Evolutionary conservation across 2,113 vertebrate species (phyloP).

Genomic region (Azemiops feae): DNA sequence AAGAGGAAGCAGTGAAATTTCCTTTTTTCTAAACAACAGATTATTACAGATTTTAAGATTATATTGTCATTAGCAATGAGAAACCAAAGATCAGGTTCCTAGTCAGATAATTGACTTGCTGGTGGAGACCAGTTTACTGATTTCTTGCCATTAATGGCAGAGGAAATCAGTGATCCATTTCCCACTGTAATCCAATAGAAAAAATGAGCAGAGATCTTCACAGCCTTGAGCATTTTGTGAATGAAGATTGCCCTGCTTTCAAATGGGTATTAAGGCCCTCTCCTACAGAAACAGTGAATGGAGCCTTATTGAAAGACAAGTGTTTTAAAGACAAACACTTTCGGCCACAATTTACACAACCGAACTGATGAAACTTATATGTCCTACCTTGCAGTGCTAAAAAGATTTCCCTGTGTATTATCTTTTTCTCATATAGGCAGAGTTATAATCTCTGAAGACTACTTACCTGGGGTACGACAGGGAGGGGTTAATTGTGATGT

Average conservation of each 20-base stretch:
- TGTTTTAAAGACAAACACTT: not conserved
- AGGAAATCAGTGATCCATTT: not conserved
- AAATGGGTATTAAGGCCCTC: not conserved
- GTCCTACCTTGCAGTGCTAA: conserved; percentile 10
- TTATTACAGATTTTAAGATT: too few relatives aligned
- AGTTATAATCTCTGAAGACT: not conserved
- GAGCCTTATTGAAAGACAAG: not conserved
- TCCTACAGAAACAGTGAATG: not conserved
- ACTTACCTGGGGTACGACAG: not conserved
- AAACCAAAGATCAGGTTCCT: not conserved
- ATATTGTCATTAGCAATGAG: too few relatives aligned
- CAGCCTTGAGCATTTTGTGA: not conserved
- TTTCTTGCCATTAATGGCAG: not conserved
- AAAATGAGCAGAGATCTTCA: not conserved
- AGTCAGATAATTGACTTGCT: not conserved
- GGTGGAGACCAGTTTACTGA: not conserved
- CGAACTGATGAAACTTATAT: not conserved
- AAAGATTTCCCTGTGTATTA: not conserved
- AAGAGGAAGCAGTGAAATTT: too few relatives aligned
- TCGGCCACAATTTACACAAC: not conserved
- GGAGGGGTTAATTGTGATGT: conserved; percentile 15
- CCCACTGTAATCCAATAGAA: not conserved
- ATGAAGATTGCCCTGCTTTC: not conserved
- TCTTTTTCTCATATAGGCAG: not conserved
- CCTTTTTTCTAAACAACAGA: too few relatives aligned